phyloP scores from a whole-genome alignment of 2,888 invertebrate genomes.

The Cheilosia impressa region DNA sequence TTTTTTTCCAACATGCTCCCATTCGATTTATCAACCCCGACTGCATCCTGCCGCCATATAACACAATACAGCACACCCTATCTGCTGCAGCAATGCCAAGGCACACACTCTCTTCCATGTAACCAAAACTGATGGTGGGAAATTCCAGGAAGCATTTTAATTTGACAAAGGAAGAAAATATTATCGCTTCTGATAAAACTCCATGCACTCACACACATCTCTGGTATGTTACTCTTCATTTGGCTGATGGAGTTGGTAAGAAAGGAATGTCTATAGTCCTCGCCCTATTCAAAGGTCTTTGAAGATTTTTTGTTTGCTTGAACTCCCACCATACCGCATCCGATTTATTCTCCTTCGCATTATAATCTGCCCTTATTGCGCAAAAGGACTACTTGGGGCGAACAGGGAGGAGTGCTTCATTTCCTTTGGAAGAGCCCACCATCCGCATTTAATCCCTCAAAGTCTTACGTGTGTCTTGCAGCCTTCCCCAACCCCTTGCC shows the following conservation, averaged over 20 bases:
- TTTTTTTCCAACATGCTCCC: conserved; percentile 31
- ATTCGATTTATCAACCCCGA: conserved; percentile 45
- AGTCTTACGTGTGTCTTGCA: conserved; percentile 62
- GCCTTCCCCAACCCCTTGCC: conserved; percentile 25
- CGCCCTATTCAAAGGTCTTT: background rate
- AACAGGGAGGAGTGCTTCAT: conserved; percentile 38
- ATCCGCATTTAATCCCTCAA: conserved; percentile 37
- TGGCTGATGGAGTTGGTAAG: conserved; percentile 41
- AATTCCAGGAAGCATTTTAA: conserved; percentile 52
- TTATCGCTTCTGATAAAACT: conserved; percentile 49
- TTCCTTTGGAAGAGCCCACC: conserved; percentile 41
- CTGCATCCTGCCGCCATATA: conserved; percentile 19
- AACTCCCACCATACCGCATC: conserved; percentile 26
- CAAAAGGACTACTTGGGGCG: conserved; percentile 47
- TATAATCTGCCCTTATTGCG: conserved; percentile 67
- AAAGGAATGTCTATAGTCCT: conserved; percentile 28
- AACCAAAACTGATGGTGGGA: conserved; percentile 1
- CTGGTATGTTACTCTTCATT: conserved; percentile 44
- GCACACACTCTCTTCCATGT: conserved; percentile 14
- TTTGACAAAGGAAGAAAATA: conserved; percentile 46
- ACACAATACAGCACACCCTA: conserved; percentile 18
- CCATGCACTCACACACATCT: conserved; percentile 36
- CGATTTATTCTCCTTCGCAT: conserved; percentile 63
- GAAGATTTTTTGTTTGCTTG: conserved; percentile 47
- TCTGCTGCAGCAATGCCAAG: conserved; percentile 31